These are phyloP conservation scores for Bombylius major DNA, from an alignment of 2,888 invertebrate genomes.

Conservation along the genomic window DNA sequence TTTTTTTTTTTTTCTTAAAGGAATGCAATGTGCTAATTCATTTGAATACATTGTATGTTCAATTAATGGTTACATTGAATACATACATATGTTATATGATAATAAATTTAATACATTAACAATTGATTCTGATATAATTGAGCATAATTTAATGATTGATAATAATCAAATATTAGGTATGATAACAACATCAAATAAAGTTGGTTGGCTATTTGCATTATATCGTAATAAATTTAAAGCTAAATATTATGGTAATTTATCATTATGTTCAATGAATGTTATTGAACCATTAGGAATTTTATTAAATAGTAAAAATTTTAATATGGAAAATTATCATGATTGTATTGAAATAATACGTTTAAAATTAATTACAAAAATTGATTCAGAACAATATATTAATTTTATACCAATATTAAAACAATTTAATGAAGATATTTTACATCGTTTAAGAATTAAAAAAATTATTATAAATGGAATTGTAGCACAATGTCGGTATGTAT, in stretches of 20 bases:
- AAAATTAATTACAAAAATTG: constrained; percentile 18
- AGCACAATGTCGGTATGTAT: constrained; percentile 16
- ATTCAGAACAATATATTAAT: constrained; percentile 13
- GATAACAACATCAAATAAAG: constrained; percentile 19
- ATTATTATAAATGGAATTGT: constrained; percentile 14
- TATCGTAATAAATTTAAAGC: constrained; percentile 22
- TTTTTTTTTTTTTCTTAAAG: constrained; percentile 13
- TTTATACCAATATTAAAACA: constrained; percentile 12
- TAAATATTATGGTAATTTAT: constrained; percentile 13
- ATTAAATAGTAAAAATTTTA: constrained; percentile 5
- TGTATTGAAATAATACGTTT: constrained; percentile 23
- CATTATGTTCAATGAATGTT: constrained; percentile 17
- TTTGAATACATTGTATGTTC: constrained; percentile 22
- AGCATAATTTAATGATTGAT: constrained; percentile 17
- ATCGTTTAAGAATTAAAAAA: constrained; percentile 24
- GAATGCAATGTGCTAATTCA: constrained; percentile 17
- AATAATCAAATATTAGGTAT: constrained; percentile 25
- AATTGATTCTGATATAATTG: neutral
- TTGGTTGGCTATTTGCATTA: constrained; percentile 21
- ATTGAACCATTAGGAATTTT: constrained; percentile 17
- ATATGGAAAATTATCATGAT: constrained; percentile 18
- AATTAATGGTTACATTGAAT: constrained; percentile 17
- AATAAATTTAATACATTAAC: neutral
- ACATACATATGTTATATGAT: neutral
- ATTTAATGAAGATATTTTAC: constrained; percentile 18